Base-by-base conservation (phyloP, 2,113 vertebrate genomes). In the Chelonoidis abingdonii region DNA sequence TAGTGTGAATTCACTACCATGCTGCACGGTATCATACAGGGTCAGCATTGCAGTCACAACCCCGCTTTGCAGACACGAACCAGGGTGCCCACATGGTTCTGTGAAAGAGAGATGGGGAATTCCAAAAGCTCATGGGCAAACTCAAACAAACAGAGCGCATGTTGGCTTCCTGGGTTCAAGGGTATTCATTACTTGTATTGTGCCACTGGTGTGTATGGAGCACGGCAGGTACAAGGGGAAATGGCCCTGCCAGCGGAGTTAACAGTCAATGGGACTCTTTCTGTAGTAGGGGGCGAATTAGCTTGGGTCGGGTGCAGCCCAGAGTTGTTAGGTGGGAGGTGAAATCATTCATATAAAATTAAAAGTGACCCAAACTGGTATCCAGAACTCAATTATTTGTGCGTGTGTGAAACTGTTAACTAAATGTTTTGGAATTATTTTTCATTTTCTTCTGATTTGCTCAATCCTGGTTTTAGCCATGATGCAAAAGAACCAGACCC, bases 91-190 rank as follows among this genome's bases (percentile, higher is more conserved):
- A 53, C 0, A 0, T 0, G 5, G 82, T 24, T 10, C 72, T 83
- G 52, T 41, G 50, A 76, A 1, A 0, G 0, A 0, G 5, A 44
- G 8, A 53, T 83, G 35, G 44, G 75, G 16, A 29, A 80, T 3
- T 47, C 54, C 1, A 1, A 41, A 22, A 24, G 1, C 31, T 8
- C 21, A 10, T 2, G 35, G 12, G 25, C 35, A 10, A 75, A 1
- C 2, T 65, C 69, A 50, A 2, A 24, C 11, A 53, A 38, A 25
- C 35, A n/a, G 78, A 52, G 31, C 31, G 53, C 50, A 35, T 21
- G 8, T 12, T 50, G 47, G 29, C 29, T 29, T 52, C 44, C 78
- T 22, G 17, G 49, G 16, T 52, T 69, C 17, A 17, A 35, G 78
- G 27, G 78, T 29, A 31, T 49, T 80, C 9, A 2, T 35, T 49